Evolutionary conservation across 2,888 invertebrate genomes (phyloP).

Genomic region (Xestia c-nigrum): DNA sequence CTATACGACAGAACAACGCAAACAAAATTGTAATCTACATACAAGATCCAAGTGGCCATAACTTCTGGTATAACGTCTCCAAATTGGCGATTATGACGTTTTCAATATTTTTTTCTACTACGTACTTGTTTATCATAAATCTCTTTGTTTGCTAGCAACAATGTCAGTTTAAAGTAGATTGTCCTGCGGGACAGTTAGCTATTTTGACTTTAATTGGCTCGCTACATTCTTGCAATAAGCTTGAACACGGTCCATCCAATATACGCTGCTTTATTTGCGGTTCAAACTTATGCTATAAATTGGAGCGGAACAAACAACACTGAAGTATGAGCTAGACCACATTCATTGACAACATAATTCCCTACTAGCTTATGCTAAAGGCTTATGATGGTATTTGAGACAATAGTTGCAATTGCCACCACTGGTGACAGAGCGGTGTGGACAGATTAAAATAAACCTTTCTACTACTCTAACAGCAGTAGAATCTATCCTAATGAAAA

Average conservation of each 20-base stretch:
- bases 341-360: neutral
- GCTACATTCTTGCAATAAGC: constrained; percentile 16
- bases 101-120: too few relatives aligned
- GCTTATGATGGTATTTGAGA: neutral
- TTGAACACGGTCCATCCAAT: neutral
- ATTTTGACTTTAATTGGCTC: neutral
- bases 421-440: too few relatives aligned
- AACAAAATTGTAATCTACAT: too few relatives aligned
- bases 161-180: neutral
- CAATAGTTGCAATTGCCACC: too few relatives aligned
- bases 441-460: too few relatives aligned
- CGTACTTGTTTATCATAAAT: too few relatives aligned
- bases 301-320: neutral
- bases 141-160: neutral
- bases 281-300: neutral
- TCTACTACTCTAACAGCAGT: neutral
- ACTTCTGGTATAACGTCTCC: too few relatives aligned
- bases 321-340: neutral
- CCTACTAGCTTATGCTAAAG: neutral
- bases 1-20: too few relatives aligned
- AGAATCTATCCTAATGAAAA: neutral
- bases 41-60: too few relatives aligned
- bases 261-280: neutral
- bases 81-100: too few relatives aligned
- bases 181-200: neutral